Evolutionary conservation across 2,113 vertebrate species (phyloP).

Genomic region (Pachycephala philippinensis): DNA sequence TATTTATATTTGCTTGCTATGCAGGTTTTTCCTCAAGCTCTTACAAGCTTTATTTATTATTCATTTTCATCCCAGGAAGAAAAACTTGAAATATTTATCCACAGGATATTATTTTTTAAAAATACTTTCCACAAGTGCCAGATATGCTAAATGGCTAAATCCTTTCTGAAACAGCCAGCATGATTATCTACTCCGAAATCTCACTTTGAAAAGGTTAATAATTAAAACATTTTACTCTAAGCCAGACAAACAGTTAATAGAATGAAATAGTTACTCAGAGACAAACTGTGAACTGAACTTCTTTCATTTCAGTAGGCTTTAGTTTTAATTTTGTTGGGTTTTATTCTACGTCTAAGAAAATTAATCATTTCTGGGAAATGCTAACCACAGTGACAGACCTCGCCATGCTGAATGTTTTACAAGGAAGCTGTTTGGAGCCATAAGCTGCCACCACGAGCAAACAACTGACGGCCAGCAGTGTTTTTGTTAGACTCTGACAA

Average conservation of each 20-base stretch:
- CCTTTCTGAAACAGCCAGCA: background rate
- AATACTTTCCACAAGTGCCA: constrained; percentile 9
- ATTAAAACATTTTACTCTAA: constrained; percentile 38
- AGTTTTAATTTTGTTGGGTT: background rate
- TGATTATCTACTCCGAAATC: constrained; percentile 30
- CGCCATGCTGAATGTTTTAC: background rate
- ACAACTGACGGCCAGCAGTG: constrained; percentile 52
- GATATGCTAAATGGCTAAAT: constrained; percentile 46
- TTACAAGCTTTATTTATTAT: constrained; percentile 61
- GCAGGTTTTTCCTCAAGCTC: constrained; percentile 41
- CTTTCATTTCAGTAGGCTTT: background rate
- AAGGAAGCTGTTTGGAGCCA: constrained; percentile 29
- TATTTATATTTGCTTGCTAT: constrained; percentile 20
- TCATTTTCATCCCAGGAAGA: constrained; percentile 58
- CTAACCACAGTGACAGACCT: constrained; percentile 11
- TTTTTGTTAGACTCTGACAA: constrained; percentile 75
- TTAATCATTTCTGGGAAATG: constrained; percentile 58
- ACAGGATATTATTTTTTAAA: constrained; percentile 55
- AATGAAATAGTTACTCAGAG: background rate
- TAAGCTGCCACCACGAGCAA: constrained; percentile 42
- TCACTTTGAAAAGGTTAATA: constrained; percentile 53
- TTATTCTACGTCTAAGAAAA: constrained; percentile 32
- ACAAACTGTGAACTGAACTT: background rate
- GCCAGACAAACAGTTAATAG: background rate
- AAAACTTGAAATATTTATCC: constrained; percentile 68